Percentiles rank a stretch among this genome's conserved stretches.
phyloP scores from a whole-genome alignment of 2,797 vertebrate species.

The Syngnathus acus region DNA sequence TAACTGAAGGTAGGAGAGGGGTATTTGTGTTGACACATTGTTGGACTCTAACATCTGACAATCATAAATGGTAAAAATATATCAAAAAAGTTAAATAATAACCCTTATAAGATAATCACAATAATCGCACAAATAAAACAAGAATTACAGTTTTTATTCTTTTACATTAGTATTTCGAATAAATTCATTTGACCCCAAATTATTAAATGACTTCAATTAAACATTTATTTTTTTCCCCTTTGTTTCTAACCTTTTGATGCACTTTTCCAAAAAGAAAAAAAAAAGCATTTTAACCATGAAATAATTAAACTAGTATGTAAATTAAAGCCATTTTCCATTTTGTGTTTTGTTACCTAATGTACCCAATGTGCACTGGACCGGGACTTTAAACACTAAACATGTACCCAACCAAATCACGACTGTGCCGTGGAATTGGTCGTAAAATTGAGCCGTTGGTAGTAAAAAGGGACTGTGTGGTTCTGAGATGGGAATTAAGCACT shows the following conservation, averaged over 20 bases:
- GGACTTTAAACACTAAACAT: not conserved
- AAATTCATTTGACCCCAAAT: too few species aligned
- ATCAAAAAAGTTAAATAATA: too few species aligned
- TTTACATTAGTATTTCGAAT: too few species aligned
- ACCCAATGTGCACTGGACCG: not conserved
- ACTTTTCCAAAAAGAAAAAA: not conserved
- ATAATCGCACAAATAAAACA: too few species aligned
- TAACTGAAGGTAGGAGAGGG: not conserved
- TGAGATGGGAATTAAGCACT: not conserved
- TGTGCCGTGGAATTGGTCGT: not conserved
- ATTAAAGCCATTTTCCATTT: not conserved
- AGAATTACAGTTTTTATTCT: too few species aligned
- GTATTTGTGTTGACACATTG: not conserved
- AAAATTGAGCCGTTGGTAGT: too few species aligned
- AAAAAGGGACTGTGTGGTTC: not conserved
- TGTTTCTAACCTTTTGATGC: not conserved
- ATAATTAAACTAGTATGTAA: not conserved
- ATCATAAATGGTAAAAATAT: too few species aligned
- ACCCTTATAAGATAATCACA: too few species aligned
- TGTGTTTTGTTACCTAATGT: not conserved
- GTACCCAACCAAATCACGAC: not conserved
- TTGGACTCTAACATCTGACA: too few species aligned
- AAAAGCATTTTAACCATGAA: not conserved
- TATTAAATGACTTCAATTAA: too few species aligned
- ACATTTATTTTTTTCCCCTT: too few species aligned